A percentile compares a stretch with the other conserved stretches of the same genome.
These are phyloP conservation scores for Xiphophorus hellerii DNA, from an alignment of 2,113 vertebrate species.

Conservation along the genomic window DNA sequence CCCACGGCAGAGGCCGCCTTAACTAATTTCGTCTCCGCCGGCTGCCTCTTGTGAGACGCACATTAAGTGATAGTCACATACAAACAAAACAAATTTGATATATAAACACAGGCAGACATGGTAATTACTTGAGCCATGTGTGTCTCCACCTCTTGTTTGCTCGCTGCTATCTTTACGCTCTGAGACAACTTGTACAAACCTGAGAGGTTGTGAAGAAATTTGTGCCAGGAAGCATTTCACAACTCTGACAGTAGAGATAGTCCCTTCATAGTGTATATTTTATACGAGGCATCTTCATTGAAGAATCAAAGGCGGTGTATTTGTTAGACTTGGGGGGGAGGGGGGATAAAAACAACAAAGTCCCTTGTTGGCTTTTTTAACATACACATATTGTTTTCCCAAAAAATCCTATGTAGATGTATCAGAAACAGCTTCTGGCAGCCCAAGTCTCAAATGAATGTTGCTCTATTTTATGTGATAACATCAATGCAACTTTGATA, in stretches of 20 bases:
- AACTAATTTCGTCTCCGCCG: slow-evolving; percentile 30
- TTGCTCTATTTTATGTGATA: slow-evolving; percentile 44
- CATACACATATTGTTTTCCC: not conserved
- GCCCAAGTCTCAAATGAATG: slow-evolving; percentile 24
- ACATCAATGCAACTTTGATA: slow-evolving; percentile 32
- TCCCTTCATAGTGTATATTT: slow-evolving; percentile 3
- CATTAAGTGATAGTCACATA: not conserved
- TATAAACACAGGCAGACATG: not conserved
- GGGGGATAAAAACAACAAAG: not conserved
- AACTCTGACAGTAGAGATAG: not conserved
- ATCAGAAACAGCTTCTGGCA: slow-evolving; percentile 28
- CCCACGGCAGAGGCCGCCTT: slow-evolving; percentile 30
- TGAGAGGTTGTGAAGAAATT: slow-evolving; percentile 9
- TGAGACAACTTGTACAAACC: slow-evolving; percentile 1
- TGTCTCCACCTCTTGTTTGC: slow-evolving; percentile 4
- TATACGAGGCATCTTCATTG: not conserved
- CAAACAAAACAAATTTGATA: not conserved
- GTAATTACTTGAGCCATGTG: slow-evolving; percentile 11
- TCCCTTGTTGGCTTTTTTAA: slow-evolving; percentile 1
- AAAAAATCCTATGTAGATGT: slow-evolving; percentile 7
- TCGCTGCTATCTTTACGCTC: not conserved
- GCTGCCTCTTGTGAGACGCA: slow-evolving; percentile 25
- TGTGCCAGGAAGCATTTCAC: not conserved
- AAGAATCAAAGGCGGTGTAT: slow-evolving; percentile 17
- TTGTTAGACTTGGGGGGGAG: not conserved